Evolutionary conservation across 2,113 vertebrate genomes (phyloP), one percentile per base, ranked within the genome.

Genomic region (Catharus minimus): DNA sequence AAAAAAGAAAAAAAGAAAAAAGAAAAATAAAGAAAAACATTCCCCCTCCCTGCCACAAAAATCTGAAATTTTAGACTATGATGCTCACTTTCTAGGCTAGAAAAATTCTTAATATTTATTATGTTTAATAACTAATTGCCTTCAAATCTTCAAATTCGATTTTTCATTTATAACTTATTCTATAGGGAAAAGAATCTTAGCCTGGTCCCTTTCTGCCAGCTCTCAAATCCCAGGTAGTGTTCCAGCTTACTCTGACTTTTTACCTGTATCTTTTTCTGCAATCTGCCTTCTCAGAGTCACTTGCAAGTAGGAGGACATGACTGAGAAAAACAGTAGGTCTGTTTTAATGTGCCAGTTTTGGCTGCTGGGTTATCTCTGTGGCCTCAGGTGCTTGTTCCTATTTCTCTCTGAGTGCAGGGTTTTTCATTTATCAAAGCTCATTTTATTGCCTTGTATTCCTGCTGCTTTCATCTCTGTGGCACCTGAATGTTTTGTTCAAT

Each of bases 371-470:
- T 92, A 73, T 88, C 71, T 82, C 46, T 0, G 3, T 58, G 32
- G 44, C 0, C 0, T 88, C 39, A n/a, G 72, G 52, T 52, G 7
- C 47, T 62, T 76, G 47, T 85, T 50, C 0, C 0, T 43, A 71
- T 66, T 92, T 89, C 52, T 79, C 32, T 76, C 47, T 28, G 19
- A 56, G 15, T 60, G 13, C 44, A 86, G 68, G n/a, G 11, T 66
- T 73, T 89, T 93, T 87, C 36, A 47, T 77, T 83, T 89, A 88
- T 55, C 75, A 58, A 77, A 87, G 64, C 67, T 58, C 27, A 56
- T 91, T 91, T 89, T 82, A 77, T 66, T 89, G 60, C 79, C n/a
- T 71, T 71, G 27, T 88, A 15, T 66, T 89, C 62, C 47, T 80
- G 39, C 67, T 80, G 68, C n/a, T 90, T 87, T 94, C 46, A 64